Conservation (phyloP, 2,113 vertebrate species). For the Lipophrys pholis region DNA sequence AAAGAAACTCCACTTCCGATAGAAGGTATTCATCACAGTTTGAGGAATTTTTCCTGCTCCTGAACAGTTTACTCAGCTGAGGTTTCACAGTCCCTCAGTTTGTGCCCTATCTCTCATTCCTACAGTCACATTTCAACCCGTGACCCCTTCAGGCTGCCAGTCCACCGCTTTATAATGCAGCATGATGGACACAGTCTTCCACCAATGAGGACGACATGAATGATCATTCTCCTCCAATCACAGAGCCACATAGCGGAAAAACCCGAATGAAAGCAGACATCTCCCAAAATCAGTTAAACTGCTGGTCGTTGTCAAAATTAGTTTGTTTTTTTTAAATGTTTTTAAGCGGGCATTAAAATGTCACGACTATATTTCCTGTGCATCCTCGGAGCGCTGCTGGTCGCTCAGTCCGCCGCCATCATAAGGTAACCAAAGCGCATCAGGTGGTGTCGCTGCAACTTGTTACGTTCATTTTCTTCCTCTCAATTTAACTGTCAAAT, state of each 20-base stretch:
- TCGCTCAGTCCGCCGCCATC: conserved; percentile 61
- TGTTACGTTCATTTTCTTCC: too few species aligned
- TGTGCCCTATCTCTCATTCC: neutral
- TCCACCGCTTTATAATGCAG: neutral
- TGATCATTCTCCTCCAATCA: conserved; percentile 52
- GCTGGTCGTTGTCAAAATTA: too few species aligned
- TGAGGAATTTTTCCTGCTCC: too few species aligned
- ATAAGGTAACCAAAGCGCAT: conserved; percentile 69
- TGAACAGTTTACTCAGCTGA: too few species aligned
- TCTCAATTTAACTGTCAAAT: too few species aligned
- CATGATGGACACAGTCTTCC: neutral
- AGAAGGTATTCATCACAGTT: too few species aligned
- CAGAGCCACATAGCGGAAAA: neutral
- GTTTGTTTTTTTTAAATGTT: too few species aligned
- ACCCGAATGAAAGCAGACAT: conserved; percentile 36
- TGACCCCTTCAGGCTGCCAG: conserved; percentile 17
- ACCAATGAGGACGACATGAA: conserved; percentile 49
- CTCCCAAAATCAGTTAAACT: neutral
- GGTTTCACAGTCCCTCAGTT: too few species aligned
- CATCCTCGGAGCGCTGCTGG: conserved; percentile 42
- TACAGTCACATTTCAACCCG: conserved; percentile 10
- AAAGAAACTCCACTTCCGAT: too few species aligned
- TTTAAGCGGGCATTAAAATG: conserved; percentile 35
- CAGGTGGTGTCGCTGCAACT: neutral
- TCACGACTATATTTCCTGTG: conserved; percentile 9